These are phyloP conservation scores for Microcebus tavaratra DNA, from an alignment of 2,113 vertebrate genomes.

Conservation along the genomic window DNA sequence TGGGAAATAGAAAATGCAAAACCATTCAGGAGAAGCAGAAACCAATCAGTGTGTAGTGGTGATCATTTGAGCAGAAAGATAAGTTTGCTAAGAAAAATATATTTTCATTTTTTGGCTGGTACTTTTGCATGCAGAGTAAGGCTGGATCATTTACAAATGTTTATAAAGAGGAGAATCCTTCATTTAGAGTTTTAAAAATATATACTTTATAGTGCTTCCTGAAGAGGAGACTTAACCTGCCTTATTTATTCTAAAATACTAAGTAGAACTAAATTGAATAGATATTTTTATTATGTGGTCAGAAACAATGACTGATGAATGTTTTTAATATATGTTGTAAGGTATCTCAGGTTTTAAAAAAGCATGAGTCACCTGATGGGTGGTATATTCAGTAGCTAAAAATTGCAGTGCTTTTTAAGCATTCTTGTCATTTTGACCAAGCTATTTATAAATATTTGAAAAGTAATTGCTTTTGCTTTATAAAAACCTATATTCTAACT, in stretches of 20 bases:
- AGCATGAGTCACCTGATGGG: not conserved
- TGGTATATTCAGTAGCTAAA: slow-evolving; percentile 8
- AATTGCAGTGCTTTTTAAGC: slow-evolving; percentile 27
- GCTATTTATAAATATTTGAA: slow-evolving; percentile 18
- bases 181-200: not conserved
- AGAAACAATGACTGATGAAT: slow-evolving; percentile 5
- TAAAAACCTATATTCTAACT: not conserved
- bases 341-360: slow-evolving; percentile 54
- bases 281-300: slow-evolving; percentile 6
- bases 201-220: not conserved
- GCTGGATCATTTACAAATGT: not conserved
- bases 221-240: not conserved
- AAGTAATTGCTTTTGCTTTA: not conserved
- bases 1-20: slow-evolving; percentile 31
- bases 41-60: not conserved
- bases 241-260: slow-evolving; percentile 27
- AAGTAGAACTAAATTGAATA: not conserved
- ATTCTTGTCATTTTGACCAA: slow-evolving; percentile 24
- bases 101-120: not conserved
- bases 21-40: slow-evolving; percentile 29
- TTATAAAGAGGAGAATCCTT: not conserved
- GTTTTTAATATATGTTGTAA: slow-evolving; percentile 51
- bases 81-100: not conserved
- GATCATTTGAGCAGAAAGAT: slow-evolving; percentile 1
- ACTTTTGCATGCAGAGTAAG: not conserved